phyloP scores from a whole-genome alignment of 2,797 vertebrate genomes.

The Platalea minor region DNA sequence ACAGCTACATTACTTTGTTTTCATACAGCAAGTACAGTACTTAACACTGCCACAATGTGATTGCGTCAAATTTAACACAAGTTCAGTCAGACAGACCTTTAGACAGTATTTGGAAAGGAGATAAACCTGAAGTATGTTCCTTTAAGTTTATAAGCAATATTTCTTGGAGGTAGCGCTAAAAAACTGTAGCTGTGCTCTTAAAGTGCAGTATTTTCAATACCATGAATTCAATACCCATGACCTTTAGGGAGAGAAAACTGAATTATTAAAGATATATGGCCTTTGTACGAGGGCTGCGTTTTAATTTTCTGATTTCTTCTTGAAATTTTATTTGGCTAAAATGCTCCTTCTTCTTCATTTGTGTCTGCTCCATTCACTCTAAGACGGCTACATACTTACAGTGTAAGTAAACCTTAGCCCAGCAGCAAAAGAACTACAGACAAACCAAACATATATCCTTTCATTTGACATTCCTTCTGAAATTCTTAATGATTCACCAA shows the following conservation, averaged over 20 bases:
- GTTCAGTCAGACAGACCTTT: neutral
- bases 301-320: neutral
- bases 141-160: neutral
- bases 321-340: neutral
- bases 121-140: neutral
- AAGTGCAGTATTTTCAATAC: neutral
- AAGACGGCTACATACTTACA: neutral
- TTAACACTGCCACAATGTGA: neutral
- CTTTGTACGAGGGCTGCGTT: accelerated
- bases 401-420: neutral
- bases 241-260: neutral
- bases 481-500: neutral
- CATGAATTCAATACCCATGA: neutral
- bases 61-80: neutral
- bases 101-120: neutral
- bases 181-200: neutral
- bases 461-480: neutral
- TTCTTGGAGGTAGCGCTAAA: neutral
- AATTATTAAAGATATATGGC: neutral
- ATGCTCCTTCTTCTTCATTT: neutral
- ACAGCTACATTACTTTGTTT: neutral
- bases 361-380: neutral
- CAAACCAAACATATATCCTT: neutral
- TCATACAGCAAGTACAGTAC: neutral
- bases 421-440: neutral